Percentiles rank a stretch among this genome's conserved stretches.
Conservation (phyloP, 2,888 invertebrate species). For the Schrankia costaestrigalis region DNA sequence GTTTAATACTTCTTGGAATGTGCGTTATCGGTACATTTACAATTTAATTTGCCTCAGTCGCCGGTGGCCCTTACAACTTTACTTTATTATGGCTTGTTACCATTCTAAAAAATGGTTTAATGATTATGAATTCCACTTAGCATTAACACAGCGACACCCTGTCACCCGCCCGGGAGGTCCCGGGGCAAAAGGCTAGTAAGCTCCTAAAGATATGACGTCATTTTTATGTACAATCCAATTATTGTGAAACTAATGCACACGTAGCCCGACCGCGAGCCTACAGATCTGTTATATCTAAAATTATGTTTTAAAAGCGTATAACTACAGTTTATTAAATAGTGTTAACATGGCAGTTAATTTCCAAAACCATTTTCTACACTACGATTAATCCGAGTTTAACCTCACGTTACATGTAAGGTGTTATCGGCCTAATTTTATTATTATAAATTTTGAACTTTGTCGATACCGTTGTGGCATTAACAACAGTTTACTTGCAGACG, state of each 20-base stretch:
- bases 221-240: slow-evolving; percentile 63
- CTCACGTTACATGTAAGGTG: slow-evolving; percentile 9
- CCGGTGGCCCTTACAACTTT: slow-evolving; percentile 18
- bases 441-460: slow-evolving; percentile 6
- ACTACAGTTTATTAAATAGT: slow-evolving; percentile 5
- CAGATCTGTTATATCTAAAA: slow-evolving; percentile 11
- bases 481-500: slow-evolving; percentile 2
- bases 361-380: slow-evolving; percentile 19
- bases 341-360: slow-evolving; percentile 10
- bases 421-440: slow-evolving; percentile 8
- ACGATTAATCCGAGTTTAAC: slow-evolving; percentile 13
- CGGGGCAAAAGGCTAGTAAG: slow-evolving; percentile 80
- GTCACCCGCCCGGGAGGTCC: slow-evolving; percentile 74
- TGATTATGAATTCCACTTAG: slow-evolving; percentile 72
- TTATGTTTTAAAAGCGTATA: slow-evolving; percentile 4
- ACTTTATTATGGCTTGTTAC: slow-evolving; percentile 25
- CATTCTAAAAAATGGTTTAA: slow-evolving; percentile 51
- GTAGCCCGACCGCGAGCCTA: slow-evolving; percentile 34
- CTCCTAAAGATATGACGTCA: slow-evolving; percentile 79
- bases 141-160: slow-evolving; percentile 78
- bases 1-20: neutral
- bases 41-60: slow-evolving; percentile 19
- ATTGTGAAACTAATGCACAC: slow-evolving; percentile 40
- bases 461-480: slow-evolving; percentile 1
- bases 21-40: slow-evolving; percentile 1